phyloP scores from a whole-genome alignment of 1,140 invertebrate genomes.

The Agrilus planipennis region DNA sequence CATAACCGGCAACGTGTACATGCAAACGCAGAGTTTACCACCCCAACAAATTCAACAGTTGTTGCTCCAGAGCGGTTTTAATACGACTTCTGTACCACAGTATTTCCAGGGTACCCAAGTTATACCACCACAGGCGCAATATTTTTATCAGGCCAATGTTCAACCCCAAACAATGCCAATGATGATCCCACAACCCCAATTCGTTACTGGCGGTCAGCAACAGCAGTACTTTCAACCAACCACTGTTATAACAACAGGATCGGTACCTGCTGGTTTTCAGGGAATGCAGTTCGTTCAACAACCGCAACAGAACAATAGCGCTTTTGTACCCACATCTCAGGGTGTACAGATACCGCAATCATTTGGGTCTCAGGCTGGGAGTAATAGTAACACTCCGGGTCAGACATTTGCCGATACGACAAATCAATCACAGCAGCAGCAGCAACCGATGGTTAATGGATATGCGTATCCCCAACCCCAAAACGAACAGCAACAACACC shows the following conservation, averaged over 20 bases:
- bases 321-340: slow-evolving; percentile 30
- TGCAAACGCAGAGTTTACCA: slow-evolving; percentile 31
- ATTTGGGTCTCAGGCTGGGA: slow-evolving; percentile 31
- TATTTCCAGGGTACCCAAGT: slow-evolving; percentile 24
- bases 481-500: slow-evolving; percentile 14
- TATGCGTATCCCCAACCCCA: slow-evolving; percentile 23
- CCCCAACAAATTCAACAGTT: slow-evolving; percentile 32
- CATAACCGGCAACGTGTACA: slow-evolving; percentile 19
- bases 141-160: slow-evolving; percentile 25
- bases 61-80: slow-evolving; percentile 26
- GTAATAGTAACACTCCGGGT: slow-evolving; percentile 23
- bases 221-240: slow-evolving; percentile 22
- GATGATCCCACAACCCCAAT: slow-evolving; percentile 22
- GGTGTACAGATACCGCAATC: slow-evolving; percentile 25
- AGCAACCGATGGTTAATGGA: slow-evolving; percentile 29
- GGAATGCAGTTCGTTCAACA: slow-evolving; percentile 30
- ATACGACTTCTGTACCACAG: slow-evolving; percentile 22
- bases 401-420: slow-evolving; percentile 17
- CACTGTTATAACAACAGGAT: slow-evolving; percentile 18
- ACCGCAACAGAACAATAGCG: slow-evolving; percentile 27
- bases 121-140: slow-evolving; percentile 28
- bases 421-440: neutral
- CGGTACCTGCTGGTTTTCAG: slow-evolving; percentile 24
- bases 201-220: slow-evolving; percentile 26
- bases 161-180: slow-evolving; percentile 21